Conservation (phyloP, 2,888 invertebrate genomes). For the Hedya salicella region DNA sequence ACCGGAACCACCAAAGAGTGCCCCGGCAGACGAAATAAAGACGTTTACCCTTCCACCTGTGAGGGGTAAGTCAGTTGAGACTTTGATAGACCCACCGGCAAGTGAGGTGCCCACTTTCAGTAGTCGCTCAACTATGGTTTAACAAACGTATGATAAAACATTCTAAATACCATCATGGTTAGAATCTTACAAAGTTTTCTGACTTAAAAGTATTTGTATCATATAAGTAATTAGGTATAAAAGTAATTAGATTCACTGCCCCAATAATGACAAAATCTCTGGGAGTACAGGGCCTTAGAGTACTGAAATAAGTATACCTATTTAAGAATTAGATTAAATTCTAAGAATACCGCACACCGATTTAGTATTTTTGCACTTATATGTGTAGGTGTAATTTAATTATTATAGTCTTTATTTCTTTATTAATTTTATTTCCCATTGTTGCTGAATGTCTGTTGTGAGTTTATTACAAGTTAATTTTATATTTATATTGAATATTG, state of each 20-base stretch:
- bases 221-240: not conserved
- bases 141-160: conserved; percentile 43
- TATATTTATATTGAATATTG: conserved; percentile 22
- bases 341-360: conserved; percentile 48
- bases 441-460: conserved; percentile 61
- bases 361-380: conserved; percentile 46
- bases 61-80: conserved; percentile 77
- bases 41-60: conserved; percentile 76
- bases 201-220: not conserved
- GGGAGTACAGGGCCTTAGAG: conserved; percentile 48
- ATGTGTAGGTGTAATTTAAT: conserved; percentile 40
- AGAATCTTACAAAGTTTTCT: conserved; percentile 23
- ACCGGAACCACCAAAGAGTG: conserved; percentile 75
- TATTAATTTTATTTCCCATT: conserved; percentile 62
- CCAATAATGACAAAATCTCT: conserved; percentile 54
- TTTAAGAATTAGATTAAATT: conserved; percentile 21
- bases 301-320: conserved; percentile 19
- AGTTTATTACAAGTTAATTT: conserved; percentile 44
- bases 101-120: conserved; percentile 72
- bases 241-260: conserved; percentile 57
- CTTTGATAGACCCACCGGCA: conserved; percentile 74
- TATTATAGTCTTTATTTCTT: conserved; percentile 20
- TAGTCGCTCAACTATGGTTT: conserved; percentile 81
- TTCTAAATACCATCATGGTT: not conserved
- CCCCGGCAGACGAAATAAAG: conserved; percentile 72